Conservation (phyloP, 2,113 vertebrate species). For the Serinus canaria region DNA sequence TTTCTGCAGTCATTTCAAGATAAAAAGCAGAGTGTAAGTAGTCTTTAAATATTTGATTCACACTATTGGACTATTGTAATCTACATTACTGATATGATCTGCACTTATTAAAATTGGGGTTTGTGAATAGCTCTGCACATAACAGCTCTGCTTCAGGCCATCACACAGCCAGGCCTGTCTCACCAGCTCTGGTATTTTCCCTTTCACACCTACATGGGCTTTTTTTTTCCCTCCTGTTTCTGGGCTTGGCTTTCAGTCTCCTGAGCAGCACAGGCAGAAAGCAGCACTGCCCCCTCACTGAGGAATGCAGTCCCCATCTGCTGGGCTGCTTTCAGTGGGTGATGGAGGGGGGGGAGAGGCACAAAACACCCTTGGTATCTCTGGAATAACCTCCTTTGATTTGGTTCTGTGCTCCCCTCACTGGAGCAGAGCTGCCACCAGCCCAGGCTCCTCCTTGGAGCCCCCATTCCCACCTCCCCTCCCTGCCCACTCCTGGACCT, state of each 20-base stretch:
- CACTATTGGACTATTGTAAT: conserved; percentile 6
- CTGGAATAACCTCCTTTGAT: neutral
- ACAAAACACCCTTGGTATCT: neutral
- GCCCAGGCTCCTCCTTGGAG: neutral
- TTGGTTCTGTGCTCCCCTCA: neutral
- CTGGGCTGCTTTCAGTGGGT: neutral
- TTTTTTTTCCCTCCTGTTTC: neutral
- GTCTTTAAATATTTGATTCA: conserved; percentile 42
- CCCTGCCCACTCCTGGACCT: neutral
- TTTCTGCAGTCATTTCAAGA: conserved; percentile 11
- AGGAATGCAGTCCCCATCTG: conserved; percentile 1
- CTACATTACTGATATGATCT: neutral
- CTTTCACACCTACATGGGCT: neutral
- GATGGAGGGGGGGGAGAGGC: neutral
- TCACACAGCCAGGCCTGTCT: neutral
- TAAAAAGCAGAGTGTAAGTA: conserved; percentile 6
- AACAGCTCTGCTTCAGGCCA: neutral
- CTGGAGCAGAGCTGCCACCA: neutral
- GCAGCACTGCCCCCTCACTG: neutral
- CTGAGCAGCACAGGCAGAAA: neutral
- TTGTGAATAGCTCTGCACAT: conserved; percentile 24
- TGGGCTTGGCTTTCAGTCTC: conserved; percentile 4
- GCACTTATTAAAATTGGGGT: neutral
- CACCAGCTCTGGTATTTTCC: conserved; percentile 1
- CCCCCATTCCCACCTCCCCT: neutral